Conservation (phyloP, 2,113 vertebrate species). For the Dermatemys mawii region DNA sequence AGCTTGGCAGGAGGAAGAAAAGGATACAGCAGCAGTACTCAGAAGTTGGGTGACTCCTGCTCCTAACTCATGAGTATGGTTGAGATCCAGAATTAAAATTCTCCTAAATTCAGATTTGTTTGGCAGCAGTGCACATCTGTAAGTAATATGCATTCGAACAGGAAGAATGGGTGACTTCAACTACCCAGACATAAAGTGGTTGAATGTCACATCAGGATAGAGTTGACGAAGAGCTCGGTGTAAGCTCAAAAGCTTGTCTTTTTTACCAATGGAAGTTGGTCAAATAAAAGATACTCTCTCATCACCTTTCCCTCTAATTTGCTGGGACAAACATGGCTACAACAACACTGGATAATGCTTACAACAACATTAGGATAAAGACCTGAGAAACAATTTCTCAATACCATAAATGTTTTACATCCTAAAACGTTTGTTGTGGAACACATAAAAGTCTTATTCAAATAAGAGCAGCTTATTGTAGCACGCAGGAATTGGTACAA, state of each 20-base stretch:
- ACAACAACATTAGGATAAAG: neutral
- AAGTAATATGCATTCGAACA: neutral
- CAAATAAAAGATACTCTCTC: neutral
- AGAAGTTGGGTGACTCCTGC: neutral
- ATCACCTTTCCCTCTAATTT: neutral
- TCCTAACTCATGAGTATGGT: rapidly evolving
- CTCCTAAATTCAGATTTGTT: neutral
- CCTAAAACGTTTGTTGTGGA: neutral
- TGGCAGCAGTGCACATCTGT: rapidly evolving
- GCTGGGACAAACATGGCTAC: neutral
- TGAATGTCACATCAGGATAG: neutral
- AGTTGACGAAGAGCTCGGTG: neutral
- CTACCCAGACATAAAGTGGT: neutral
- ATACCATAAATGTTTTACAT: neutral
- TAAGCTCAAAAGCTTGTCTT: neutral
- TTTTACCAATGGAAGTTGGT: neutral
- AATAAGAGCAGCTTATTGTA: neutral
- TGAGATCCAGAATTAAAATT: neutral
- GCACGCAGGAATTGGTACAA: neutral
- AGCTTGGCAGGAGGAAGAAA: neutral
- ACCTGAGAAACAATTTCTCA: neutral
- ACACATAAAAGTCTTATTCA: neutral
- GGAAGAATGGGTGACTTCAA: neutral
- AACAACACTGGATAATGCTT: neutral
- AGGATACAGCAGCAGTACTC: neutral